phyloP scores from a whole-genome alignment of 2,888 invertebrate genomes.

The Leptopilina syphax region DNA sequence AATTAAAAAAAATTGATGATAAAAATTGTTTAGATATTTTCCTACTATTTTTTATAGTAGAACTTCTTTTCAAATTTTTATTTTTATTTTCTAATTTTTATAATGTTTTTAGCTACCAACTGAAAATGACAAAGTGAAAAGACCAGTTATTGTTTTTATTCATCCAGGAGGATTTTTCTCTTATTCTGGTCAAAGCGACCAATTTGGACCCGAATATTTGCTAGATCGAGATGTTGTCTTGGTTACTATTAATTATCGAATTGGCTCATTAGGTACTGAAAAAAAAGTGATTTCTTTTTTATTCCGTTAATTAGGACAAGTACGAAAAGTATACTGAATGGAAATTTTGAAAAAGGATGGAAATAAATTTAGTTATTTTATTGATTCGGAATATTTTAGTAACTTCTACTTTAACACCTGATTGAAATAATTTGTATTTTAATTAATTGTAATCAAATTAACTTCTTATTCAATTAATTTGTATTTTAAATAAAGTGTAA shows the following conservation, averaged over 20 bases:
- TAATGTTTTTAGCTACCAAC: conserved; percentile 25
- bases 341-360: no score
- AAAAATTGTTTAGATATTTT: no score
- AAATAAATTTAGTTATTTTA: background rate
- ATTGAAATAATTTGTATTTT: no score
- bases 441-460: no score
- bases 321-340: no score
- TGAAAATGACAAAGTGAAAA: conserved; percentile 20
- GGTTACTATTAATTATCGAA: conserved; percentile 71
- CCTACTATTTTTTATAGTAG: no score
- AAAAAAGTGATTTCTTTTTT: background rate
- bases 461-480: no score
- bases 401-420: no score
- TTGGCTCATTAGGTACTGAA: conserved; percentile 65
- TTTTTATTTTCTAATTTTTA: background rate
- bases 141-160: conserved; percentile 83
- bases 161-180: conserved; percentile 85
- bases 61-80: no score
- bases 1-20: no score
- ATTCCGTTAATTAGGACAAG: background rate
- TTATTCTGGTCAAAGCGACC: conserved; percentile 80
- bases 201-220: conserved; percentile 68
- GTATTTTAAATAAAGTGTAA: no score
- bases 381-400: no score
- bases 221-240: conserved; percentile 70